Evolutionary conservation across 2,797 vertebrate genomes (phyloP).

Genomic region (Sebastes miniatus): DNA sequence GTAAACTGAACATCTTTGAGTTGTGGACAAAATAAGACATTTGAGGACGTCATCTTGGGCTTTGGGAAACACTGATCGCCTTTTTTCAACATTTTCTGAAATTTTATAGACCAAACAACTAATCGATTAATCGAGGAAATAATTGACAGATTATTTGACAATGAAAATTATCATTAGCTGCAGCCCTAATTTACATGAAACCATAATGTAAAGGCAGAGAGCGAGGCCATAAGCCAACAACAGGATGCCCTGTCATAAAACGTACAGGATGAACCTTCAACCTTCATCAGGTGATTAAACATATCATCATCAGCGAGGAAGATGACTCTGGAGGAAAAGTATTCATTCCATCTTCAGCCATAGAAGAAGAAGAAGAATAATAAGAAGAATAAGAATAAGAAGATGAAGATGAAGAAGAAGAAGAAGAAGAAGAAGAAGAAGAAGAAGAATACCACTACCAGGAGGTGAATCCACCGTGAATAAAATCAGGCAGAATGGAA

Average conservation of each 20-base stretch:
- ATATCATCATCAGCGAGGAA: not conserved
- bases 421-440: too few species aligned
- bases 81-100: too few species aligned
- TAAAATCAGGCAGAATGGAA: not conserved
- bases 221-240: not conserved
- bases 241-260: not conserved
- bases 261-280: not conserved
- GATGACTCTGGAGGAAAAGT: not conserved
- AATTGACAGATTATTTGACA: too few species aligned
- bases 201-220: not conserved
- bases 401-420: too few species aligned
- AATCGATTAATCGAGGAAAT: too few species aligned
- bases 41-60: too few species aligned
- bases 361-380: not conserved
- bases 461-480: not conserved
- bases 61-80: too few species aligned
- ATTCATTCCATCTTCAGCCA: not conserved
- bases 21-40: too few species aligned
- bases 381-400: fast-evolving
- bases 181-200: too few species aligned
- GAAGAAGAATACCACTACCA: not conserved
- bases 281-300: not conserved
- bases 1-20: too few species aligned
- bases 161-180: too few species aligned
- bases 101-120: too few species aligned